Evolutionary conservation across 2,797 vertebrate genomes (phyloP).

Genomic region (Bradypus variegatus): DNA sequence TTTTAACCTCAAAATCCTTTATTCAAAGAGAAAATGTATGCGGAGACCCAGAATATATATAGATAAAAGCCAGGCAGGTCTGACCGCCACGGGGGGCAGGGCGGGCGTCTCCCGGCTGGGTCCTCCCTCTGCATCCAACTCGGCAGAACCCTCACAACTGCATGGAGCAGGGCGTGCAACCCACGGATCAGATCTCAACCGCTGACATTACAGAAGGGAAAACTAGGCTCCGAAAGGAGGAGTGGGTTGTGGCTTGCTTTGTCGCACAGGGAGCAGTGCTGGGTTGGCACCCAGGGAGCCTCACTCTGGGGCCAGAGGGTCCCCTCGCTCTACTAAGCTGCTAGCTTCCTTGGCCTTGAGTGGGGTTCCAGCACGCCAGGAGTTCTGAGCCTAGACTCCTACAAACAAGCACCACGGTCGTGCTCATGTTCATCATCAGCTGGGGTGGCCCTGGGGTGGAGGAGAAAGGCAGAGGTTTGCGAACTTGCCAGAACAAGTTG

Average conservation of each 20-base stretch:
- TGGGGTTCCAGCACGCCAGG: neutral
- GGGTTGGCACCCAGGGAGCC: neutral
- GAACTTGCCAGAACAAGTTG: constrained; percentile 14
- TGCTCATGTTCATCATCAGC: neutral
- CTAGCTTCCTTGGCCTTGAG: neutral
- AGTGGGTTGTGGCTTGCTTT: neutral
- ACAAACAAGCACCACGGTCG: neutral
- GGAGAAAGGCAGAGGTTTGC: constrained; percentile 13
- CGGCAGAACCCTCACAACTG: neutral
- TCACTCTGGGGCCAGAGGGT: accelerated
- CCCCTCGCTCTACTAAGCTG: neutral
- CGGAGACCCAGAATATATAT: neutral
- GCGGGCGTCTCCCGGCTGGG: neutral
- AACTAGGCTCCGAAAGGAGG: neutral
- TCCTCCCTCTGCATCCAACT: neutral
- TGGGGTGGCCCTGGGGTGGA: neutral
- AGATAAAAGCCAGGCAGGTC: constrained; percentile 27
- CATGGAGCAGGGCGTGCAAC: neutral
- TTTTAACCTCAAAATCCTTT: constrained; percentile 57
- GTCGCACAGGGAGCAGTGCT: accelerated
- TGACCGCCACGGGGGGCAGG: neutral
- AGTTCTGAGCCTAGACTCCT: neutral
- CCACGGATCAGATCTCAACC: neutral
- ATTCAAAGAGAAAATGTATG: constrained; percentile 42
- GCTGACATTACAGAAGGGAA: neutral